Base-by-base conservation (phyloP, 1,140 invertebrate genomes). In the Bathynomus jamesi region DNA sequence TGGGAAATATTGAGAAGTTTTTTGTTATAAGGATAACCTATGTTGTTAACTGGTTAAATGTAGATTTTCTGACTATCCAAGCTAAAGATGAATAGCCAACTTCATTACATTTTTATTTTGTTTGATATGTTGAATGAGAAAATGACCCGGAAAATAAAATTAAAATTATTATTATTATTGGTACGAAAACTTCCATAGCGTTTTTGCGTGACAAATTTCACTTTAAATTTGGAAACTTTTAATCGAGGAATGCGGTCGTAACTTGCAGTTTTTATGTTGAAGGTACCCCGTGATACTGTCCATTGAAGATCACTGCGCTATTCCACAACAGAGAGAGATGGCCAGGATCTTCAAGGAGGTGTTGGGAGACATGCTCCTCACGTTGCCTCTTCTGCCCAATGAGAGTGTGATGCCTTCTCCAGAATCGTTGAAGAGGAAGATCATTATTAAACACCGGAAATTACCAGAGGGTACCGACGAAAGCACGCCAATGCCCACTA, bases 251-350 rank as follows among this genome's bases (percentile, higher is more conserved):
- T 25, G 21, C n/a, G 2, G 17, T 31, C 17, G 60, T n/a, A 21
- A 40, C 74, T 73, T 71, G 76, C 75, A 76, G 72, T 67, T 80
- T 84, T 60, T 70, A 89, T 62, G 24, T 17, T 61, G 62, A n/a
- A 76, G 89, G 28, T 98, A 93, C 84, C 97, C 97, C n/a, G 88
- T 99, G 0, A 98, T 99, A 78, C 82, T 99, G 21, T 98, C 96
- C 0, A 96, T 99, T 72, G 97, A 99, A 85, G 96, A 99, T 81
- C 98, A 99, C 81, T 99, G 96, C 82, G 91, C 92, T 0, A 82
- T 99, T 63, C 89, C 91, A 5, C 96, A 99, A 80, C 97, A 99
- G 82, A 86, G 94, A 65, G 93, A 93, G 81, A 99, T 99, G 97
- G 96, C 96, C 0, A 86, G 86, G 71, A 88, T 90, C 4, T 91